Base-by-base conservation (phyloP, 2,797 vertebrate species). In the Falco novaeseelandiae region DNA sequence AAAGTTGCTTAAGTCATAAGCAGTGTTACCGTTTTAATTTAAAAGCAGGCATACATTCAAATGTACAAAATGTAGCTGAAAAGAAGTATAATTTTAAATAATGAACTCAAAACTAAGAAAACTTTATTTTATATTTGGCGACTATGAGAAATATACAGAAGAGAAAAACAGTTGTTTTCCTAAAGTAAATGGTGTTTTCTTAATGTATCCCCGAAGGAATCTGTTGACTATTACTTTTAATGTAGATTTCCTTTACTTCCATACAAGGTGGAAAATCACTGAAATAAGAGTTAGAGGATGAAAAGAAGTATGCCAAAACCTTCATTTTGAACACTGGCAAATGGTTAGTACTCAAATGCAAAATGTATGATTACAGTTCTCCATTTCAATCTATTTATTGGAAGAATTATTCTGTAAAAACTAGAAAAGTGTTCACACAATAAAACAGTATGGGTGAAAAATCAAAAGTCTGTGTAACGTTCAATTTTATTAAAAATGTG, bases 31-130 rank as follows among this genome's bases (percentile, higher is more conserved):
- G 54, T 55, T 66, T 82, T 72, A 74, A 54, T 92, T 85, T 89
- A n/a, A 91, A 92, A 9, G 2, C 6, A 73, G 72, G 26, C 1
- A 0, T 51, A 63, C 42, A 82, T 87, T 92, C 27, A 73, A 89
- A 83, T 46, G 19, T 58, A 65, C 8, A 79, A 82, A 95, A 82
- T 48, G 26, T 59, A 71, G 30, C 26, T 87, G 65, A 65, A 94
- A 82, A 63, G 40, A 58, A 57, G 3, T 46, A 57, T 49, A 0
- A 58, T 88, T 93, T 74, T 29, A 88, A 90, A 74, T 48, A 87
- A 77, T 29, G 18, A 78, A 55, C 22, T 90, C 25, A 85, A 89
- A 69, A 22, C 11, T 36, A 59, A 85, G 40, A 87, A 42, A 77
- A 80, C 3, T 62, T 76, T 51, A 52, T 83, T 83, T 77, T 66